Base-by-base conservation (phyloP, 2,113 vertebrate species). In the Sprattus sprattus region DNA sequence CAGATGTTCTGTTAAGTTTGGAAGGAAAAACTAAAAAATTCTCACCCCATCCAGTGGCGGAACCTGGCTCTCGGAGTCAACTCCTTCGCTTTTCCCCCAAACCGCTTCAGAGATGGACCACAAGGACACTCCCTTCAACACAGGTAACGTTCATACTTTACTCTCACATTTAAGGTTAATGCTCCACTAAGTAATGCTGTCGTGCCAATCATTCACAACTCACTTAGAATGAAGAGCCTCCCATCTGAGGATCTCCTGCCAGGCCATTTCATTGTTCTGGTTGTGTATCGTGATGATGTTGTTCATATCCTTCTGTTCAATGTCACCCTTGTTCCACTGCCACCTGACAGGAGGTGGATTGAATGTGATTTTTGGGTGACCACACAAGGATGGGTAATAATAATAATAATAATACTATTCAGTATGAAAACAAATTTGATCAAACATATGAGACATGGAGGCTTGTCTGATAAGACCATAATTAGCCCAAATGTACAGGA, bases 171-270 rank as follows among this genome's bases (percentile, higher is more conserved):
- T 11, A 3, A n/a, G 22, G 45, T 75, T 1, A 16, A 78, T 25
- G 9, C 7, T 6, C 60, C 49, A 44, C 20, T 9, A 71, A 78
- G 0, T 32, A 44, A 28, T 39, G 10, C 13, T 32, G 4, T 10
- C 6, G 2, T 39, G 28, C 44, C 25, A 39, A 44, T 11, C 0
- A 28, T 45, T 16, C 8, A 32, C 10, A 13, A 94, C 95, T 4
- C 91, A 96, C 97, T 75, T 86, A 47, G 94, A 95, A 88, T 97
- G 96, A 86, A 97, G 96, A 39, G 95, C 95, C 95, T 97, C 97
- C 97, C 97, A 97, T 87, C 96, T 97, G 85, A 97, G 86, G 92
- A 97, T 97, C 92, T 97, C 96, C 57, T 94, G 94, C 97, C 97
- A 97, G 1, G 97, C 96, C 87, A 97, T 95, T 82, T 97, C 97